Base-by-base conservation (phyloP, 2,888 invertebrate species). In the Andrena haemorrhoa region DNA sequence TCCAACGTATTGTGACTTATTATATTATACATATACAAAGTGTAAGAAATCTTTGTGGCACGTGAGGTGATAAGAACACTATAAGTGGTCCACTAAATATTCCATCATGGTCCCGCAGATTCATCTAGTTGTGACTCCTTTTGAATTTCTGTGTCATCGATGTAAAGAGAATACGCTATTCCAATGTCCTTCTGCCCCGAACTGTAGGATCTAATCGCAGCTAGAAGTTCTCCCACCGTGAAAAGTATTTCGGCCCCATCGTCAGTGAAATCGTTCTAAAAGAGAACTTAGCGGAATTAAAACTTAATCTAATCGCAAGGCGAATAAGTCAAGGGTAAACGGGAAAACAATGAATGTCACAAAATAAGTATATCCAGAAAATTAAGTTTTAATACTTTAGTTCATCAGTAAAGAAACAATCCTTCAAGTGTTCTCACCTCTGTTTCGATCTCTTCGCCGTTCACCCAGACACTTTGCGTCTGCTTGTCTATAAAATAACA, bases 211-310 rank as follows among this genome's bases (percentile, higher is more conserved):
- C 92, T 89, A 60, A 96, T 95, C 77, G 94, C 94, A 2, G 95
- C 95, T 26, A 94, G 92, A 10, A 91, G 89, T 20, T 94, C 94
- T 2, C 94, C 95, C 10, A 97, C 92, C 65, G 95, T 94, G 92
- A 98, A 98, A 86, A 96, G 95, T 69, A 97, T 98, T 94, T 98
- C 97, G 0, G 98, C 97, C 26, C 98, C 98, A 70, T 96, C 96
- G 85, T 98, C 97, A 8, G 97, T 96, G 92, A 98, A 98, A 90
- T 96, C 96, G 69, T 96, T 97, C 97, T 98, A 90, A 65, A 53
- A 53, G 26, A 31, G 35, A 31, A 74, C 16, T 6, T 31, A 10
- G 1, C 1, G 41, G 16, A 35, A 23, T 72, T 56, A 49, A 10
- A 16, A 5, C 23, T 63, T 16, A 0, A 33, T 49, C 10, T 7